Base-by-base conservation (phyloP, 2,888 invertebrate genomes). In the Blera fallax region DNA sequence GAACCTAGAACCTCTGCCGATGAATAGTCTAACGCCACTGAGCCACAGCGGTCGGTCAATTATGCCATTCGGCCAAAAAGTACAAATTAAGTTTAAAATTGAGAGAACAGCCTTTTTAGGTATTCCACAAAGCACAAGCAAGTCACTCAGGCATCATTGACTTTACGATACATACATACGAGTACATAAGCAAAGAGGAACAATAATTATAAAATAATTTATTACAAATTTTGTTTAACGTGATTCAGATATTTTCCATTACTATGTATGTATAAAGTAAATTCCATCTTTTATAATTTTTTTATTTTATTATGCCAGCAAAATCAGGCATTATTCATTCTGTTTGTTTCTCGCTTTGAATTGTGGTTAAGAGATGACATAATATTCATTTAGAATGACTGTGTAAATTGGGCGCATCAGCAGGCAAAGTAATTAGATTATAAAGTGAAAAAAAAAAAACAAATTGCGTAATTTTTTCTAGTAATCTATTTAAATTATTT, bases 391-490 rank as follows among this genome's bases (percentile, higher is more conserved):
- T 72, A 72, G 72, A 37, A n/a, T 37, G 24, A 3, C 16, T 48
- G n/a, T 72, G 48, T 37, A 16, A 72, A 72, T 72, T 72, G 48
- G 11, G 24, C 32, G 32, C 56, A 70, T 56, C 45, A 70, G 16
- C 37, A 6, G 34, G 16, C 37, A 6, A 24, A 60, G 16, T 50
- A 48, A 48, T 72, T 50, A 27, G 72, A 24, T 48, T 72, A 37
- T 34, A 29, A 21, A 14, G 0, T 32, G 21, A 5, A 24, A 11
- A 58, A 60, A 24, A 29, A 7, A 56, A 27, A 21, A n/a, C 43
- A 43, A 56, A 45, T 21, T 40, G 72, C 37, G 72, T 50, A 60
- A 48, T 21, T 18, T 54, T 40, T 16, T 29, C 11, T 58, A 8
- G n/a, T 60, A 60, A 60, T 24, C 37, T 60, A 24, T 65, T 60